These are phyloP conservation scores for Ceratina australensis DNA, from an alignment of 1,140 invertebrate species.

Conservation along the genomic window DNA sequence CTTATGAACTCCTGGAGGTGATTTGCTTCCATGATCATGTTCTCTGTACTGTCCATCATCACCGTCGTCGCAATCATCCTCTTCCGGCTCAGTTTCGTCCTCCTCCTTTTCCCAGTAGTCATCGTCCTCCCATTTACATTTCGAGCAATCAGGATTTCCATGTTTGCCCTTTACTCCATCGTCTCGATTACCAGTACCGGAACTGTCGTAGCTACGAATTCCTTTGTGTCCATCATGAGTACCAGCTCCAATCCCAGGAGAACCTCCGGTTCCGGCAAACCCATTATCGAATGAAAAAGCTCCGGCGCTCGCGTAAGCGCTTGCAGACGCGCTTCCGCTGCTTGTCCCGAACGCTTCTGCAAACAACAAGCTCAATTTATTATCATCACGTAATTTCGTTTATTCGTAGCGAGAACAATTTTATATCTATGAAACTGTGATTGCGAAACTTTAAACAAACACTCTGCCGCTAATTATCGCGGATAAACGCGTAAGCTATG, in stretches of 20 bases:
- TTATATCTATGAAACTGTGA: not conserved
- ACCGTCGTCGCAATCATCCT: constrained; percentile 48
- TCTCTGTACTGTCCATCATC: constrained; percentile 52
- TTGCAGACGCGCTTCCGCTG: constrained; percentile 14
- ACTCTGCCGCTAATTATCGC: not conserved
- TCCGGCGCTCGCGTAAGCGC: constrained; percentile 4
- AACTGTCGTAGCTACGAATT: constrained; percentile 50
- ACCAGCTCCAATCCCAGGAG: not conserved
- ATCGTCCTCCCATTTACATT: constrained; percentile 58
- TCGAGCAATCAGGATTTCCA: constrained; percentile 22
- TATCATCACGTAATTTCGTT: not conserved
- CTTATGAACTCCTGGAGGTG: constrained; percentile 31
- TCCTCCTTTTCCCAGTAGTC: constrained; percentile 51
- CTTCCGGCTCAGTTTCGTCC: constrained; percentile 37
- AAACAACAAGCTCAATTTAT: not conserved
- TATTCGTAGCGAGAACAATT: not conserved
- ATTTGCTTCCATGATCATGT: not conserved
- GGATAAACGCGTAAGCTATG: too few relatives aligned
- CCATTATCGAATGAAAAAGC: not conserved
- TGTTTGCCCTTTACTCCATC: constrained; percentile 7
- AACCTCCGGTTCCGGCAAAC: constrained; percentile 1
- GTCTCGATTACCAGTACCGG: not conserved
- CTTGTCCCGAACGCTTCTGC: not conserved
- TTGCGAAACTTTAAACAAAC: not conserved
- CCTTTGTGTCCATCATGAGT: constrained; percentile 41